Evolutionary conservation across 64 coral and sea anemone species (phyloP).

Genomic region (Trachythela sp.): DNA sequence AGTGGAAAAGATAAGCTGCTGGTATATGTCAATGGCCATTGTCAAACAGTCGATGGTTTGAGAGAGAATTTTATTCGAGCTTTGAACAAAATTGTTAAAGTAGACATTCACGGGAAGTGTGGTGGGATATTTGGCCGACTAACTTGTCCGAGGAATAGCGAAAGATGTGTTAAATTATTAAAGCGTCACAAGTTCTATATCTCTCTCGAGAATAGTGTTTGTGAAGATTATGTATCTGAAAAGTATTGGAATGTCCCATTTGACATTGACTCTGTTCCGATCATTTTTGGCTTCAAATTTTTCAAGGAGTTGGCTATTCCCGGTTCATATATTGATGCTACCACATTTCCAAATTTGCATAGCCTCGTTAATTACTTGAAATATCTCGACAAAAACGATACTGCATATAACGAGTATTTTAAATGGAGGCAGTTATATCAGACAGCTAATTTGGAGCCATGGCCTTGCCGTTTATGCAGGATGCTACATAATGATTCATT

Average conservation of each 20-base stretch:
- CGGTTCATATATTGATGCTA: conserved; percentile 45
- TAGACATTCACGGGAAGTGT: conserved; percentile 45
- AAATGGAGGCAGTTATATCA: conserved; percentile 37
- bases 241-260: conserved; percentile 53
- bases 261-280: conserved; percentile 35
- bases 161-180: not conserved
- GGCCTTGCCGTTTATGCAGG: conserved; percentile 29
- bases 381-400: conserved; percentile 47
- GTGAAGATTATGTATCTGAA: conserved; percentile 55
- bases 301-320: conserved; percentile 37
- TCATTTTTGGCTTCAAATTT: conserved; percentile 43
- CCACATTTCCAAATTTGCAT: conserved; percentile 8
- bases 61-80: conserved; percentile 24
- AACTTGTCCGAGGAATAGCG: not conserved
- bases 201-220: conserved; percentile 45
- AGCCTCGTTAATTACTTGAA: conserved; percentile 31
- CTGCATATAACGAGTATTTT: conserved; percentile 67
- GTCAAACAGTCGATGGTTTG: conserved; percentile 6
- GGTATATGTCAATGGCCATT: conserved; percentile 30
- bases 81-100: conserved; percentile 2
- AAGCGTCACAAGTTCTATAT: conserved; percentile 48
- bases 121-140: not conserved
- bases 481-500: conserved; percentile 43
- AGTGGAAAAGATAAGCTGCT: conserved; percentile 40
- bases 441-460: not conserved